Base-by-base conservation (phyloP, 1,140 invertebrate species). In the Drosophila grimshawi region DNA sequence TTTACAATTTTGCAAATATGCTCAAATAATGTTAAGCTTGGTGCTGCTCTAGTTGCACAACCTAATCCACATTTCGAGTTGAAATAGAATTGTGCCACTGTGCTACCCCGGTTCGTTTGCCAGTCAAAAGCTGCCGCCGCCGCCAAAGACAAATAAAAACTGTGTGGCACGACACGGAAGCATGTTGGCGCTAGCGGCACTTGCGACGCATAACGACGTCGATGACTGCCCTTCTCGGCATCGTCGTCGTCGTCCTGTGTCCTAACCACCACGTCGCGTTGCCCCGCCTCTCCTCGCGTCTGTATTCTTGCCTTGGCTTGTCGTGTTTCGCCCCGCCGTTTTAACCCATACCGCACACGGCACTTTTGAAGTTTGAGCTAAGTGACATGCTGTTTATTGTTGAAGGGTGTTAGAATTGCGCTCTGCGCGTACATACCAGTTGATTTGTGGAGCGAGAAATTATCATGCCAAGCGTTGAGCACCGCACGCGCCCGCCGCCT, bases 351-450 rank as follows among this genome's bases (percentile, higher is more conserved):
- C 39, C 39, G 8, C 67, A 67, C 80, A 66, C 64, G 78, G 81
- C 79, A 90, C 86, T 86, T 88, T 88, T 91, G 81, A 90, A 91
- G 90, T 91, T 91, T 90, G 90, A 90, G 86, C 90, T 91, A 91
- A 91, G 90, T 91, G 90, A 91, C 90, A 92, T 91, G 90, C 90
- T 91, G 90, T 91, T 91, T 91, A 91, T 91, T 91, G 90, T 91
- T 90, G 90, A 83, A 92, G 90, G 89, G 90, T 91, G 90, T 92
- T 92, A 91, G 91, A 91, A 91, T 83, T 71, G 81, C 78, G 72
- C 78, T 69, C 66, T 56, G 56, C 68, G 61, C 67, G 49, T 56
- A 64, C 68, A 60, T 49, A 66, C 53, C 69, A 68, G 62, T 76
- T 77, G 76, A 80, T 81, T 80, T 78, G 81, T 86, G 78, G 72